Evolutionary conservation across 2,113 vertebrate species (phyloP).

Genomic region (Proterorhinus semilunaris): DNA sequence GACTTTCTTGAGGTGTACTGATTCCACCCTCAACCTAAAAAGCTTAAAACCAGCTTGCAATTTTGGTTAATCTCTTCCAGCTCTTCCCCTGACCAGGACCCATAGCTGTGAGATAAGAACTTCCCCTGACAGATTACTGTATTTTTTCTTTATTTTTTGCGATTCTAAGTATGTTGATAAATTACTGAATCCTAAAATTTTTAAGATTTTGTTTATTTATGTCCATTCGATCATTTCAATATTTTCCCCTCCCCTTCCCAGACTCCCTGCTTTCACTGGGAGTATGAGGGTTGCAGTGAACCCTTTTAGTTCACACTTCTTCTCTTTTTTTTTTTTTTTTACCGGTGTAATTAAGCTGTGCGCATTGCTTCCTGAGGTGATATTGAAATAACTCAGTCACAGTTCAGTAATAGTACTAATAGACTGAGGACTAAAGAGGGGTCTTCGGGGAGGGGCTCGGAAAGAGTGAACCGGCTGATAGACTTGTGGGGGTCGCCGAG

Average conservation of each 20-base stretch:
- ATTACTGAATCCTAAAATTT: no score
- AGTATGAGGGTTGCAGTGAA: conserved; percentile 25
- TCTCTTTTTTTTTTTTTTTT: conserved; percentile 59
- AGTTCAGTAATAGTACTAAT: conserved; percentile 74
- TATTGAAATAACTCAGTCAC: conserved; percentile 76
- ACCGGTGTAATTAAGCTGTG: conserved; percentile 75
- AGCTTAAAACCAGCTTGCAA: no score
- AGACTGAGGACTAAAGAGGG: conserved; percentile 52
- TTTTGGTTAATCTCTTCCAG: no score
- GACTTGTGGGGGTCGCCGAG: conserved; percentile 16
- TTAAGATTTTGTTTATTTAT: no score
- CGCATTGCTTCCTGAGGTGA: conserved; percentile 66
- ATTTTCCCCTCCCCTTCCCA: conserved; percentile 12
- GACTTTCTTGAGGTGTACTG: no score
- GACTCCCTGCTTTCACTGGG: conserved; percentile 41
- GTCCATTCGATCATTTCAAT: background rate
- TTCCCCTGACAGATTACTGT: no score
- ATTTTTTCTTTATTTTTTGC: no score
- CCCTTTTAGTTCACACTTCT: conserved; percentile 44
- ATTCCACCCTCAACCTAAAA: no score
- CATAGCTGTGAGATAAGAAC: no score
- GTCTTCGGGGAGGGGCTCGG: conserved; percentile 32
- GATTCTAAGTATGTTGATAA: no score
- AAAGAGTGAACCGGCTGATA: conserved; percentile 23
- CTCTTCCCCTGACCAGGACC: no score